Conservation (phyloP, 2,113 vertebrate species). For the Scomber japonicus region DNA sequence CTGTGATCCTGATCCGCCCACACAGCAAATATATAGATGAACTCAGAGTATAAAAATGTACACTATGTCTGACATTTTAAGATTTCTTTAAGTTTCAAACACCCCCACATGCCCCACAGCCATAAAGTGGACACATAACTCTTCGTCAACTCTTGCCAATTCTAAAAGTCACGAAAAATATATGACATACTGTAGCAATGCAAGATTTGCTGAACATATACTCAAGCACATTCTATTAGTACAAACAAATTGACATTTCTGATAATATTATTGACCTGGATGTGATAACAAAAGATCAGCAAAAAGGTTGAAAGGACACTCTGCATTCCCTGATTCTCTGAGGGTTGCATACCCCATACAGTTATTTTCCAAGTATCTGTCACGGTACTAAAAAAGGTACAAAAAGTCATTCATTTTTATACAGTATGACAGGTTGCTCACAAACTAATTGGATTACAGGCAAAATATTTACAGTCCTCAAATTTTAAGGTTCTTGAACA, state of each 20-base stretch:
- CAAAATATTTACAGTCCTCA: no score
- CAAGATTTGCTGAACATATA: conserved; percentile 12
- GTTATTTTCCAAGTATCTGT: conserved; percentile 10
- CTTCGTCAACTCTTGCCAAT: conserved; percentile 24
- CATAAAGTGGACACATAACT: conserved; percentile 41
- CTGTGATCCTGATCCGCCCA: conserved; percentile 50
- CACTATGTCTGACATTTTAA: conserved; percentile 49
- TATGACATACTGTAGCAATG: not conserved
- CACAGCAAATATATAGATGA: conserved; percentile 46
- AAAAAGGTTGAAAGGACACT: not conserved
- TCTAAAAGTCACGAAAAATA: conserved; percentile 6
- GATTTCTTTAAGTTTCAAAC: conserved; percentile 39
- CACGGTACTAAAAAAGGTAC: not conserved
- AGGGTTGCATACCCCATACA: not conserved
- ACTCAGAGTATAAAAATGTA: conserved; percentile 43
- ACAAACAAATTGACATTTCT: not conserved
- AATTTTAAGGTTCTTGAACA: no score
- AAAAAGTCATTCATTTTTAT: not conserved
- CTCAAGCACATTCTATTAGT: not conserved
- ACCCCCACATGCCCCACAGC: conserved; percentile 60
- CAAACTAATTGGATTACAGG: no score
- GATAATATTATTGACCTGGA: not conserved
- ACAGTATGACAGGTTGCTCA: no score
- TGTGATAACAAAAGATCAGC: not conserved
- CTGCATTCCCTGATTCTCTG: not conserved